Conservation (phyloP, 2,888 invertebrate genomes). For the Cephus nigrinus region DNA sequence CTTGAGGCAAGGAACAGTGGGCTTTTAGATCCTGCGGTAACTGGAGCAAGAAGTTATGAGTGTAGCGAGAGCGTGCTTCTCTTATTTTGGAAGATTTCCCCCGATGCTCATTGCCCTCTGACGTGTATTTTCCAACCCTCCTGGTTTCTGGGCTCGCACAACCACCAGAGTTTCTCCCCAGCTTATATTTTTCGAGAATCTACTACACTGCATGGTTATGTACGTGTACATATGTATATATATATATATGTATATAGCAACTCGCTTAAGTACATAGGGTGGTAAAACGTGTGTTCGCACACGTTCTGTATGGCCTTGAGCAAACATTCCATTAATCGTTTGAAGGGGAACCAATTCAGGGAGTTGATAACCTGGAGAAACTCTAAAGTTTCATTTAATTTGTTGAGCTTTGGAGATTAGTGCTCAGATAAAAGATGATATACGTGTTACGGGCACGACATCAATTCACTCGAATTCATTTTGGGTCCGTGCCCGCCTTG, state of each 20-base stretch:
- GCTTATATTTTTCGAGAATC: background rate
- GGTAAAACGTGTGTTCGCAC: background rate
- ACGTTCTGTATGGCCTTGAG: background rate
- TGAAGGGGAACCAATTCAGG: background rate
- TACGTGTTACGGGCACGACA: background rate
- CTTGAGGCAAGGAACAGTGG: background rate
- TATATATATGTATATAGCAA: background rate
- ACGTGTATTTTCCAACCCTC: background rate
- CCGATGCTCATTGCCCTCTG: slow-evolving; percentile 52
- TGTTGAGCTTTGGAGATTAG: background rate
- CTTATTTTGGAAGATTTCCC: slow-evolving; percentile 58
- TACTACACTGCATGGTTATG: background rate
- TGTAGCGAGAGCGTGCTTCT: slow-evolving; percentile 28
- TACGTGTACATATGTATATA: background rate
- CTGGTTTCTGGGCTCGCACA: background rate
- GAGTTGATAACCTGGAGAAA: background rate
- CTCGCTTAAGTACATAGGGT: background rate
- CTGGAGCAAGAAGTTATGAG: slow-evolving; percentile 10
- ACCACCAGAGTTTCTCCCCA: background rate
- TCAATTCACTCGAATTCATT: background rate
- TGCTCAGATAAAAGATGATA: background rate
- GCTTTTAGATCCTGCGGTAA: slow-evolving; percentile 11
- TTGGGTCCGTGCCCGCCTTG: slow-evolving; percentile 12
- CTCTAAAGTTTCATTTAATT: background rate
- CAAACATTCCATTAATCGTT: background rate